Percentiles rank a stretch among this genome's conserved stretches.
These are phyloP conservation scores for Spea bombifrons DNA, from an alignment of 2,113 vertebrate genomes.

Conservation along the genomic window DNA sequence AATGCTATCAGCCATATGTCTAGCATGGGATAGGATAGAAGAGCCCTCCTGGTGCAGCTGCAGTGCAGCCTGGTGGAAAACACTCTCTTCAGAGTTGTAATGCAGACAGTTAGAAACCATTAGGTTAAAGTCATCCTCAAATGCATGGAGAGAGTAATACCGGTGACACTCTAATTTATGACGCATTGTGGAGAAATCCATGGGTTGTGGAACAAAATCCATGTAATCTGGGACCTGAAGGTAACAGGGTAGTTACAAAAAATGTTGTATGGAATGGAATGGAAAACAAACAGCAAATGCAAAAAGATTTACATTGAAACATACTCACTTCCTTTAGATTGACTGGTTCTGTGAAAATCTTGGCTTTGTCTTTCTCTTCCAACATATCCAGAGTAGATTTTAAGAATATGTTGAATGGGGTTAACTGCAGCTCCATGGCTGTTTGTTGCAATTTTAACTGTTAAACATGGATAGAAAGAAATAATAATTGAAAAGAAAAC, in stretches of 20 bases:
- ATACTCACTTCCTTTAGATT: conserved; percentile 82
- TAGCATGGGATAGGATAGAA: conserved; percentile 85
- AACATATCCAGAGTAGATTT: conserved; percentile 89
- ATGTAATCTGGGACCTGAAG: conserved; percentile 96
- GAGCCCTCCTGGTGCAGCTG: conserved; percentile 88
- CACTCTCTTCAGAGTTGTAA: conserved; percentile 95
- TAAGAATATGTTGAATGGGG: conserved; percentile 83
- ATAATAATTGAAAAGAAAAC: neutral
- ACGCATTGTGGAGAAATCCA: conserved; percentile 98
- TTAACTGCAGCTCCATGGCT: conserved; percentile 87
- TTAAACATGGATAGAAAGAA: neutral
- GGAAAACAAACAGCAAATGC: neutral
- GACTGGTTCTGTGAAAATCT: conserved; percentile 90
- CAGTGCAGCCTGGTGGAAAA: conserved; percentile 90
- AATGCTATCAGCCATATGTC: conserved; percentile 85
- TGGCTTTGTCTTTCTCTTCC: conserved; percentile 89
- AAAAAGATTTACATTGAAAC: neutral
- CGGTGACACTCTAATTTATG: conserved; percentile 87
- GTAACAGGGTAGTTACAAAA: conserved; percentile 49
- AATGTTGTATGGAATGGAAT: neutral
- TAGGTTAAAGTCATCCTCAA: conserved; percentile 95
- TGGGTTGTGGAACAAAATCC: conserved; percentile 94
- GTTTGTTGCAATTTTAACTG: conserved; percentile 92
- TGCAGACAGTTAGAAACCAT: conserved; percentile 97
- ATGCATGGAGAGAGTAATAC: conserved; percentile 84